These are phyloP conservation scores for Pangasius mekongensis DNA, from an alignment of 2,797 vertebrate species.

Conservation along the genomic window DNA sequence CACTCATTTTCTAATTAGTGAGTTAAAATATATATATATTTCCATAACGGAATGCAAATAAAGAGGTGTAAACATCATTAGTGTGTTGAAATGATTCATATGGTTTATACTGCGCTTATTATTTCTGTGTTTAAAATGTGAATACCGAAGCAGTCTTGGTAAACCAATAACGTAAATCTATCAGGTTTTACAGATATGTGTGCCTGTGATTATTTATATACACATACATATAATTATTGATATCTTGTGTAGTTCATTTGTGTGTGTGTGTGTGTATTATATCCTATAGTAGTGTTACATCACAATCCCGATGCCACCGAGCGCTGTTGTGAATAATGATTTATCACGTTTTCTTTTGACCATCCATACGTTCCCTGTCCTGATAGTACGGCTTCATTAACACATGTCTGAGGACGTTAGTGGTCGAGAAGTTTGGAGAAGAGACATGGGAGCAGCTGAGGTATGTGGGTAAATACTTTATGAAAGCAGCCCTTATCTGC, in stretches of 20 bases:
- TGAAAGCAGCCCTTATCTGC: neutral
- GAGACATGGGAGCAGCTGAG: slow-evolving; percentile 75
- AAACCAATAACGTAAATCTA: neutral
- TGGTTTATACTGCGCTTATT: neutral
- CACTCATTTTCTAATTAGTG: neutral
- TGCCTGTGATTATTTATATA: neutral
- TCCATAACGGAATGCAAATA: neutral
- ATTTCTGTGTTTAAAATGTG: slow-evolving; percentile 6
- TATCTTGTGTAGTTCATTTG: neutral
- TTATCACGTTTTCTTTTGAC: neutral
- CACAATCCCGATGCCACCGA: neutral
- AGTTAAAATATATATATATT: neutral
- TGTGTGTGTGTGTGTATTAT: neutral
- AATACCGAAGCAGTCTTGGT: neutral
- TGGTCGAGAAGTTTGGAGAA: slow-evolving; percentile 78
- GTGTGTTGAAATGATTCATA: neutral
- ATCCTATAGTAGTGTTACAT: neutral
- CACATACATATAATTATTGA: neutral
- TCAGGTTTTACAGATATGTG: neutral
- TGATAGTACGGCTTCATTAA: slow-evolving; percentile 83
- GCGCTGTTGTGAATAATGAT: neutral
- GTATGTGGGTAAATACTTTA: slow-evolving; percentile 59
- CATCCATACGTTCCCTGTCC: neutral
- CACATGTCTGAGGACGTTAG: slow-evolving; percentile 80
- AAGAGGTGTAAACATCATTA: neutral